Percentiles rank a stretch among this genome's conserved stretches.
Evolutionary conservation across 2,113 vertebrate genomes (phyloP).

Genomic region (Myiagra hebetior): DNA sequence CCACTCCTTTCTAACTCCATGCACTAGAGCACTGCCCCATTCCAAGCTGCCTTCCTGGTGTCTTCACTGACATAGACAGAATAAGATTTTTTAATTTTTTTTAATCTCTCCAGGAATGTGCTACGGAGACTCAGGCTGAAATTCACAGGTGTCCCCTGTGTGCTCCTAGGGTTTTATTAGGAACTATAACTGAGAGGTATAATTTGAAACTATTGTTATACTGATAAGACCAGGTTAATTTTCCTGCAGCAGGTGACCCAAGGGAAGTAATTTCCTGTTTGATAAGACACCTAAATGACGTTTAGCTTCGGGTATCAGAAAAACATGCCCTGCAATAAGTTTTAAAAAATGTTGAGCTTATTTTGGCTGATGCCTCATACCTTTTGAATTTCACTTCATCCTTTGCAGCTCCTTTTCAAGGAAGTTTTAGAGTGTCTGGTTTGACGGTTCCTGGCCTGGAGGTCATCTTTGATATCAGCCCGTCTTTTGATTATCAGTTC

Average conservation of each 20-base stretch:
- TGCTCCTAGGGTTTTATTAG: background rate
- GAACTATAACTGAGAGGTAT: background rate
- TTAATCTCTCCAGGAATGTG: background rate
- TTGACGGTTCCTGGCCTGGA: slow-evolving; percentile 24
- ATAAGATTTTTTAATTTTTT: background rate
- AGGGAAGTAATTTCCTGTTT: slow-evolving; percentile 63
- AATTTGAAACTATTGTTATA: slow-evolving; percentile 21
- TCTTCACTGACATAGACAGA: background rate
- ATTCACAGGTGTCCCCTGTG: background rate
- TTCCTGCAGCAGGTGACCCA: slow-evolving; percentile 27
- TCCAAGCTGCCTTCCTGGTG: background rate
- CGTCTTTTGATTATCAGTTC: slow-evolving; percentile 58
- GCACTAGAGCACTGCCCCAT: background rate
- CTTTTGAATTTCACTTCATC: slow-evolving; percentile 14
- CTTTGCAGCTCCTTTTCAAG: slow-evolving; percentile 2
- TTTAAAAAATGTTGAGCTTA: background rate
- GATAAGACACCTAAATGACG: slow-evolving; percentile 35
- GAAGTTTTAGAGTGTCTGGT: slow-evolving; percentile 3
- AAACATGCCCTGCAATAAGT: slow-evolving; percentile 38
- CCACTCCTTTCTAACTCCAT: background rate
- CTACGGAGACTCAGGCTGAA: background rate
- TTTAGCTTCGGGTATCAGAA: background rate
- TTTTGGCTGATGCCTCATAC: background rate
- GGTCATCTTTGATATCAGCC: slow-evolving; percentile 30
- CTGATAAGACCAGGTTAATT: slow-evolving; percentile 1